Conservation (phyloP, 2,113 vertebrate species). For the Isurus oxyrinchus region DNA sequence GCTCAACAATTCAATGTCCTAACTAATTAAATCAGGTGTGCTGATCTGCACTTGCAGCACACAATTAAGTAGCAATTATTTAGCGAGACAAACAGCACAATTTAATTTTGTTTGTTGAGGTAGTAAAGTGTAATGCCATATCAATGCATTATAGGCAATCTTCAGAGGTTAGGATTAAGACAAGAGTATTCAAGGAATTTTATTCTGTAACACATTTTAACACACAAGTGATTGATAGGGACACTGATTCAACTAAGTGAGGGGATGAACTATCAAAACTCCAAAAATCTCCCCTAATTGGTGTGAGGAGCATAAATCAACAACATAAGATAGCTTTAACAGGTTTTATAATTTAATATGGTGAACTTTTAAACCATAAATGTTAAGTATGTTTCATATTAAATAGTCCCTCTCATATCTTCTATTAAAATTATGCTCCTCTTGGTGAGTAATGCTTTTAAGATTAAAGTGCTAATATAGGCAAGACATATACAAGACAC, state of each 20-base stretch:
- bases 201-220: neutral
- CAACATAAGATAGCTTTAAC: neutral
- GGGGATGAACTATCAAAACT: neutral
- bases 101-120: neutral
- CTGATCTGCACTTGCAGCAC: too few relatives aligned
- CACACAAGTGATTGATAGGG: neutral
- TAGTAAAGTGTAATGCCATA: neutral
- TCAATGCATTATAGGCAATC: neutral
- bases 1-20: too few relatives aligned
- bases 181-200: neutral
- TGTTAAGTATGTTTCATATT: neutral
- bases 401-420: neutral
- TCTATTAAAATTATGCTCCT: neutral
- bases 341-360: neutral
- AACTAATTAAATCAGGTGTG: too few relatives aligned
- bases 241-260: neutral
- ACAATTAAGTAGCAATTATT: too few relatives aligned
- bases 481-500: neutral
- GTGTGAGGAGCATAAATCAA: neutral
- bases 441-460: neutral
- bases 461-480: neutral
- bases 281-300: neutral
- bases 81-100: too few relatives aligned
- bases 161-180: neutral
- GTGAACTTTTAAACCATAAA: neutral